These are phyloP conservation scores for Choristoneura fumiferana DNA, from an alignment of 1,140 invertebrate species.

Conservation along the genomic window DNA sequence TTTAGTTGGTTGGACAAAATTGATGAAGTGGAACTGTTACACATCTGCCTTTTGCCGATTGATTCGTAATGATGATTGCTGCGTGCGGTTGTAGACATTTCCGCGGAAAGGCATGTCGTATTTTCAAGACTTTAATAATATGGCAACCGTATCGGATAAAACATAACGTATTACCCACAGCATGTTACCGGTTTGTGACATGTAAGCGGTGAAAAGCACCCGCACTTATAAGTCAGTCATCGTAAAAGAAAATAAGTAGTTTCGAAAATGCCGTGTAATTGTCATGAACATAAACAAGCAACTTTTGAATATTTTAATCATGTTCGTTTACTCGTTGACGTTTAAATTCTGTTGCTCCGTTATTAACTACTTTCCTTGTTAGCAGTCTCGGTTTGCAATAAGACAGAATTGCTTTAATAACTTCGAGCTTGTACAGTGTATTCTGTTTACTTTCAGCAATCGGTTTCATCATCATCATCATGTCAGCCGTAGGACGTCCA, in stretches of 20 bases:
- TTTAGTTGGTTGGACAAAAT: conserved; percentile 28
- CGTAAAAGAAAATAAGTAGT: conserved; percentile 28
- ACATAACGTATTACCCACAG: conserved; percentile 55
- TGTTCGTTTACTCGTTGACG: no score
- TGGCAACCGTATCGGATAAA: conserved; percentile 45
- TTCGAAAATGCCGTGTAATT: conserved; percentile 26
- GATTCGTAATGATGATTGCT: conserved; percentile 66
- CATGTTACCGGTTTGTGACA: conserved; percentile 46
- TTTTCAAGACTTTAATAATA: conserved; percentile 58
- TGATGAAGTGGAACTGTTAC: conserved; percentile 59
- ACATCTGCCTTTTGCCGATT: conserved; percentile 67
- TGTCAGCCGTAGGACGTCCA: no score
- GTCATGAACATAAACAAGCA: conserved; percentile 22
- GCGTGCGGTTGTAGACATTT: conserved; percentile 53
- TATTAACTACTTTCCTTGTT: no score
- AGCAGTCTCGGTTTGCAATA: no score
- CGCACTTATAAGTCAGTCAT: conserved; percentile 34
- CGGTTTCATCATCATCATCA: no score
- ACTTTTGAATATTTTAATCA: conserved; percentile 18
- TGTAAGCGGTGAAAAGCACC: conserved; percentile 32
- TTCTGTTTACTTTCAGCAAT: no score
- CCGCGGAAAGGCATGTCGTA: conserved; percentile 45
- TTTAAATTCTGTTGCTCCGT: no score
- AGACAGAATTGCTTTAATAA: no score
- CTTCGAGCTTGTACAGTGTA: no score